Evolutionary conservation across 2,113 vertebrate species (phyloP).

Genomic region (Phycodurus eques): DNA sequence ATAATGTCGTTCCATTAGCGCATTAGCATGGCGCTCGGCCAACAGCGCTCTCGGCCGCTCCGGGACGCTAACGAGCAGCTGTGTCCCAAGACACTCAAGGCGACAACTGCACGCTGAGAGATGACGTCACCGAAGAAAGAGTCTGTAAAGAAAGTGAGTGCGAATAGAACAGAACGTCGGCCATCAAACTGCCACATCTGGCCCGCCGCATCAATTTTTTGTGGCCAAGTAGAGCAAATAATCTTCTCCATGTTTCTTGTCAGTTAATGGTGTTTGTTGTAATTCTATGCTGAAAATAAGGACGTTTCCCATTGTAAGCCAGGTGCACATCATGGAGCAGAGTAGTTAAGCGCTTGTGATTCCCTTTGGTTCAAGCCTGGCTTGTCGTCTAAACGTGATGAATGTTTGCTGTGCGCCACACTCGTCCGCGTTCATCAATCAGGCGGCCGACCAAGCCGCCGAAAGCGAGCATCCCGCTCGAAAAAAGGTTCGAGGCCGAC

Average conservation of each 20-base stretch:
- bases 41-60: background rate
- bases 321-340: background rate
- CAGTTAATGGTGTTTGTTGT: background rate
- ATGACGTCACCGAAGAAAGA: too few relatives aligned
- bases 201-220: too few relatives aligned
- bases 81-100: background rate
- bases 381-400: conserved; percentile 1
- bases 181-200: too few relatives aligned
- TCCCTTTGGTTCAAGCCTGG: background rate
- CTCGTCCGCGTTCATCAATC: background rate
- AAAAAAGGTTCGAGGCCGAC: conserved; percentile 3
- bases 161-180: too few relatives aligned
- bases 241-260: too few relatives aligned
- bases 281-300: background rate
- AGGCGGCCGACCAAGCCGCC: too few relatives aligned
- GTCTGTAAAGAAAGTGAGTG: too few relatives aligned
- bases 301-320: background rate
- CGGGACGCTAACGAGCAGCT: background rate
- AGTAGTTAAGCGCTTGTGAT: background rate
- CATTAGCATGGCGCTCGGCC: background rate
- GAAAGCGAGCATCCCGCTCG: background rate
- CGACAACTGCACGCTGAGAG: background rate
- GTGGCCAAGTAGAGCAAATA: too few relatives aligned
- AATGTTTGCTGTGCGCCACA: background rate
- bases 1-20: background rate